Conservation (phyloP, 1,140 invertebrate species). For the Ooceraea biroi region DNA sequence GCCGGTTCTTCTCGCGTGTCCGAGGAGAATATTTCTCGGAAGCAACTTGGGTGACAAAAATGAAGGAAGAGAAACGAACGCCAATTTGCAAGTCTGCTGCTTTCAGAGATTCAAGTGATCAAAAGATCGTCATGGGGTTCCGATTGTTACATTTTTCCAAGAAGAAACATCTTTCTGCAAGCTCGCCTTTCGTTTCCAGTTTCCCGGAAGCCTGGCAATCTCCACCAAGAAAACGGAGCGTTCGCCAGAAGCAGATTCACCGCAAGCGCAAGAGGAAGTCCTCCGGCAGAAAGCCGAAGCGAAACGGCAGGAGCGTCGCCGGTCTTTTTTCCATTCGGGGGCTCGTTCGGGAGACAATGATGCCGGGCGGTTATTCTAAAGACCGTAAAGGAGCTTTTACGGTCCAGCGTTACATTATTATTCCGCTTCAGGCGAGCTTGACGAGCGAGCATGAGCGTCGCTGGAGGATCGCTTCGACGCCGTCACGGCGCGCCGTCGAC, state of each 20-base stretch:
- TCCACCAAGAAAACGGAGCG: neutral
- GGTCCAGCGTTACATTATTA: conserved; percentile 74
- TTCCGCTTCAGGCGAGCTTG: conserved; percentile 67
- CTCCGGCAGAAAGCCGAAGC: too few species aligned
- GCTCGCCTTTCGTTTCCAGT: too few species aligned
- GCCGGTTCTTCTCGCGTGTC: neutral
- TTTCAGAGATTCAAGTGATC: neutral
- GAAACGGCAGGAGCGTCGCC: neutral
- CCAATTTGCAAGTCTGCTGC: neutral
- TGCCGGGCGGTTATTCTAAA: conserved; percentile 17
- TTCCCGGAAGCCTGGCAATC: neutral
- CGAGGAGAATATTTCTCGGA: neutral
- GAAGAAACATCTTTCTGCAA: too few species aligned
- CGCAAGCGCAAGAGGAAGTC: neutral
- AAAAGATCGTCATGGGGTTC: too few species aligned
- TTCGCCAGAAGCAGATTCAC: neutral
- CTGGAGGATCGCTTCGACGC: conserved; percentile 14
- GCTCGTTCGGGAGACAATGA: conserved; percentile 34
- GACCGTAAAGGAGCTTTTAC: conserved; percentile 69
- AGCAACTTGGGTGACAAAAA: neutral
- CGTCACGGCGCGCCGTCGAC: conserved; percentile 46
- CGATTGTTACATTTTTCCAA: too few species aligned
- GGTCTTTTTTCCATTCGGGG: conserved; percentile 15
- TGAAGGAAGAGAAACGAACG: neutral
- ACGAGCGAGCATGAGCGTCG: conserved; percentile 50